Evolutionary conservation across 2,888 invertebrate species (phyloP).

Genomic region (Mythimna albipuncta): DNA sequence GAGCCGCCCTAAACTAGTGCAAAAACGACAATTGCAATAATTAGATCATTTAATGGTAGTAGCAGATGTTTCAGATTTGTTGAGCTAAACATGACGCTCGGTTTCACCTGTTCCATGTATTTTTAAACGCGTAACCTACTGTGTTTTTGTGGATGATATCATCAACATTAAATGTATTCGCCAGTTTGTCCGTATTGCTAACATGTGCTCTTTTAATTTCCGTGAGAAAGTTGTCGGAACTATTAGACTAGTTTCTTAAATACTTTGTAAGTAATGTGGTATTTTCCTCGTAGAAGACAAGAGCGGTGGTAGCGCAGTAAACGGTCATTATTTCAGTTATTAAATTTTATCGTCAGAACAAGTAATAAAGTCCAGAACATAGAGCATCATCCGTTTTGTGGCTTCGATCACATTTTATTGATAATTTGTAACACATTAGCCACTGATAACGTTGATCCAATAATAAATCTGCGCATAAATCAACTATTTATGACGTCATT

Average conservation of each 20-base stretch:
- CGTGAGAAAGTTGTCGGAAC: conserved; percentile 53
- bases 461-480: conserved; percentile 65
- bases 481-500: conserved; percentile 62
- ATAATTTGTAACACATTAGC: conserved; percentile 38
- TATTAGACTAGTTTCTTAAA: conserved; percentile 24
- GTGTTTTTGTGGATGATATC: conserved; percentile 73
- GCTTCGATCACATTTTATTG: conserved; percentile 33
- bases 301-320: conserved; percentile 3
- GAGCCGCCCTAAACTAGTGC: not conserved
- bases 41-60: conserved; percentile 51
- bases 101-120: conserved; percentile 78
- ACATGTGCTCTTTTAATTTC: conserved; percentile 49
- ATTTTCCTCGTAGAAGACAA: conserved; percentile 19
- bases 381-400: conserved; percentile 21
- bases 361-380: conserved; percentile 15
- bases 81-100: conserved; percentile 74
- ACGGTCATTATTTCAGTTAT: conserved; percentile 25
- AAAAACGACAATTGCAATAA: conserved; percentile 51
- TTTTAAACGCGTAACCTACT: conserved; percentile 73
- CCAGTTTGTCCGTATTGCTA: conserved; percentile 57
- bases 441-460: conserved; percentile 58
- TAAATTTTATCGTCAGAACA: conserved; percentile 24
- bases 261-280: conserved; percentile 15
- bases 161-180: conserved; percentile 68
- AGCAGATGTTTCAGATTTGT: conserved; percentile 75